Evolutionary conservation across 2,888 invertebrate genomes (phyloP).

Genomic region (Ochropacha duplaris): DNA sequence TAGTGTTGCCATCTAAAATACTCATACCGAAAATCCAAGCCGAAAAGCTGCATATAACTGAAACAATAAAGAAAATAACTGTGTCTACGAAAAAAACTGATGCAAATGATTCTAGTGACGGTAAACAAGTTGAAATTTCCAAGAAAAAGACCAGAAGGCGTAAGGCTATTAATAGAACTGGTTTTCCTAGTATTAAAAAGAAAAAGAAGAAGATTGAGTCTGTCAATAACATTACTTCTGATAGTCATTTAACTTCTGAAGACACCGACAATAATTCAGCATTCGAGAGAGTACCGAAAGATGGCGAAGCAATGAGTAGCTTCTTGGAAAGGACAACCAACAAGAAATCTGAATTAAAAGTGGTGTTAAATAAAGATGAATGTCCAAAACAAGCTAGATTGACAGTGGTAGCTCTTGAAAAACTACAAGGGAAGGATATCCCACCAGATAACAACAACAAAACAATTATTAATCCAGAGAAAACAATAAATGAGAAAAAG

Average conservation of each 20-base stretch:
- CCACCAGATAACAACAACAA: slow-evolving; percentile 49
- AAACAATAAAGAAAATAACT: slow-evolving; percentile 51
- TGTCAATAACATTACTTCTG: slow-evolving; percentile 48
- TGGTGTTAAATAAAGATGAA: slow-evolving; percentile 77
- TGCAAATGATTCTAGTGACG: slow-evolving; percentile 46
- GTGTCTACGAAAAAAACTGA: slow-evolving; percentile 55
- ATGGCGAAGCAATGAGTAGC: slow-evolving; percentile 86
- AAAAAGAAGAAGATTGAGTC: slow-evolving; percentile 88
- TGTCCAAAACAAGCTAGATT: slow-evolving; percentile 80
- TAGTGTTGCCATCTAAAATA: slow-evolving; percentile 69
- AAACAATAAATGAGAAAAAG: slow-evolving; percentile 49
- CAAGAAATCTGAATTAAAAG: slow-evolving; percentile 73
- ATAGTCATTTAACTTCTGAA: slow-evolving; percentile 64
- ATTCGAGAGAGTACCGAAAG: slow-evolving; percentile 87
- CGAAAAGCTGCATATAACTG: slow-evolving; percentile 58
- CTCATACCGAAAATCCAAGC: slow-evolving; percentile 68
- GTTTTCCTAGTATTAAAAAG: slow-evolving; percentile 92
- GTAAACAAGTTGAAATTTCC: slow-evolving; percentile 46
- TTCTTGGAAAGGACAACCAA: slow-evolving; percentile 84
- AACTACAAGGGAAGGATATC: slow-evolving; percentile 79
- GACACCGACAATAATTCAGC: slow-evolving; percentile 73
- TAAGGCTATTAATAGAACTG: slow-evolving; percentile 92
- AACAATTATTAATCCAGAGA: slow-evolving; percentile 33
- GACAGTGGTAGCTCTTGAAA: slow-evolving; percentile 84
- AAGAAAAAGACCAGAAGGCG: slow-evolving; percentile 85